phyloP scores from a whole-genome alignment of 2,888 invertebrate genomes.

The Tipula confusa region DNA sequence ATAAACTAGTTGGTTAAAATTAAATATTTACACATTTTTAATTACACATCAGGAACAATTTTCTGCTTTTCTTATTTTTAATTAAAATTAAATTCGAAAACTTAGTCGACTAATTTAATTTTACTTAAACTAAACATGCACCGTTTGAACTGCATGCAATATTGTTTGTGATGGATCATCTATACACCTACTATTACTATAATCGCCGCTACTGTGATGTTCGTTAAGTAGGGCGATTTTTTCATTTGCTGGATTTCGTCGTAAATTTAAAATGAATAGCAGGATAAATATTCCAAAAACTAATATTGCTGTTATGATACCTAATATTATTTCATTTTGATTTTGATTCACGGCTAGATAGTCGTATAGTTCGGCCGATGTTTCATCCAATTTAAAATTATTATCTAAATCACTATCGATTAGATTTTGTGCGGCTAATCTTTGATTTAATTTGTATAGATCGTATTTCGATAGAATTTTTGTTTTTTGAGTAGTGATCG shows the following conservation, averaged over 20 bases:
- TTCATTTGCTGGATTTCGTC: background rate
- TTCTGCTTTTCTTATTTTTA: background rate
- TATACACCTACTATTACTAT: background rate
- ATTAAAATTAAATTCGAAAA: constrained; percentile 3
- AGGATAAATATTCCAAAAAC: constrained; percentile 12
- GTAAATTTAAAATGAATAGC: constrained; percentile 5
- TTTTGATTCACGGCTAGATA: background rate
- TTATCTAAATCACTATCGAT: background rate
- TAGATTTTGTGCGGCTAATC: background rate
- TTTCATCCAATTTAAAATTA: background rate
- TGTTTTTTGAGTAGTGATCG: background rate
- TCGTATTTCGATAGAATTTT: background rate
- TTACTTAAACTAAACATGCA: constrained; percentile 13
- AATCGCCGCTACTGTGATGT: background rate
- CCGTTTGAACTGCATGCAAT: constrained; percentile 29
- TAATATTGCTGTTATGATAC: background rate
- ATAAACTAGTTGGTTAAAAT: background rate
- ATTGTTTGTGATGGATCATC: constrained; percentile 4
- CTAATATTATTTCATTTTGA: constrained; percentile 13
- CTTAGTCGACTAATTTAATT: background rate
- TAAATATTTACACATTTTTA: constrained; percentile 17
- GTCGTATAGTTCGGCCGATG: background rate
- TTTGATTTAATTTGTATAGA: background rate
- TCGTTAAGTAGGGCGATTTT: background rate
- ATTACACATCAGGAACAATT: constrained; percentile 25